phyloP scores from a whole-genome alignment of 35 echinoderm and acorn worm genomes.

The Amphiura filiformis region DNA sequence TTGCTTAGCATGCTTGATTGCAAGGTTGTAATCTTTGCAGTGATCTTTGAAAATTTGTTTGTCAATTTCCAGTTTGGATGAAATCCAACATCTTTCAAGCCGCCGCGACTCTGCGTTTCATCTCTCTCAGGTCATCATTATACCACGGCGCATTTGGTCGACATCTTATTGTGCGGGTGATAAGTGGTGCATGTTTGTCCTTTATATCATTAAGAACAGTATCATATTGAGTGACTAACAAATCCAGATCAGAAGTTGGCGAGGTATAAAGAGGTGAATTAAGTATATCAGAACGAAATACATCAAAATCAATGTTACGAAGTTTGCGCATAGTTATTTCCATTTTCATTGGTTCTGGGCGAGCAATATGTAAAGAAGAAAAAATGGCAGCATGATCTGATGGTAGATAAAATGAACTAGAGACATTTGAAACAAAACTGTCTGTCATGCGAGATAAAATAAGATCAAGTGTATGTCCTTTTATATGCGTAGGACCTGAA shows the following conservation, averaged over 20 bases:
- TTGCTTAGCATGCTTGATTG: conserved; percentile 12
- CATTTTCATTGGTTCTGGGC: conserved; percentile 34
- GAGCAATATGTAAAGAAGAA: conserved; percentile 43
- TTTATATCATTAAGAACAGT: conserved; percentile 25
- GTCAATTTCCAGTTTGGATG: conserved; percentile 17
- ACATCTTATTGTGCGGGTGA: conserved; percentile 18
- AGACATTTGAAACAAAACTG: conserved; percentile 32
- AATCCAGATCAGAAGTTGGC: conserved; percentile 22
- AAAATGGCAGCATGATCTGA: conserved; percentile 60
- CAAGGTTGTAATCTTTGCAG: conserved; percentile 9
- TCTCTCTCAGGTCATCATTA: conserved; percentile 30
- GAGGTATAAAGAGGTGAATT: conserved; percentile 38
- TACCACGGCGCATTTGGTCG: conserved; percentile 67
- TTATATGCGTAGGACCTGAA: conserved; percentile 37
- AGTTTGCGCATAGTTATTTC: conserved; percentile 42
- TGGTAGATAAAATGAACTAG: conserved; percentile 35
- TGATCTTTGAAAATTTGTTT: conserved; percentile 24
- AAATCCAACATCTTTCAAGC: conserved; percentile 10
- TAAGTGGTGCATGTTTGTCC: conserved; percentile 43
- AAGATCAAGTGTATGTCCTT: conserved; percentile 61
- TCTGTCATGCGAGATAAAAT: conserved; percentile 23
- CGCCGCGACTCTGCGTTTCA: conserved; percentile 21
- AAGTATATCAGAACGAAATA: conserved; percentile 48
- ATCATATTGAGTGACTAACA: conserved; percentile 21
- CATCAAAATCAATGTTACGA: conserved; percentile 45